Percentiles rank a stretch among this genome's conserved stretches.
Evolutionary conservation across 2,888 invertebrate genomes (phyloP).

Genomic region (Amphiduros pacificus): DNA sequence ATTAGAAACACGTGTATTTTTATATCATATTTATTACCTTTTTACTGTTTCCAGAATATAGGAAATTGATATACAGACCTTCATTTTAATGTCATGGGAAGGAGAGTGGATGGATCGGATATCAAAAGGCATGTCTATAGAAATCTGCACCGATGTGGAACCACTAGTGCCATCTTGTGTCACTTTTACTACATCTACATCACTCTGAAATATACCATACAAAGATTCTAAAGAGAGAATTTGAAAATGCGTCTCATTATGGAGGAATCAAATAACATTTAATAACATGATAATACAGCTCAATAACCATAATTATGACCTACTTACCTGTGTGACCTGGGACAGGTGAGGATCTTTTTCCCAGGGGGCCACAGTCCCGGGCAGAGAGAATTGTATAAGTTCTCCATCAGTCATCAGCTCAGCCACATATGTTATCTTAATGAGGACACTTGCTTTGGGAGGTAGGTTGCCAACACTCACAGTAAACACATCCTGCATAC

Average conservation of each 20-base stretch:
- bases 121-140: slow-evolving; percentile 59
- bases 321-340: slow-evolving; percentile 43
- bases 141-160: slow-evolving; percentile 46
- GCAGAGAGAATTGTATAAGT: slow-evolving; percentile 52
- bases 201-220: too few relatives aligned
- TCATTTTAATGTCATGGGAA: slow-evolving; percentile 51
- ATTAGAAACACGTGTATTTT: too few relatives aligned
- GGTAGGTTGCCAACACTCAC: slow-evolving; percentile 61
- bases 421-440: slow-evolving; percentile 60
- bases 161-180: slow-evolving; percentile 16
- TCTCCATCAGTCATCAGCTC: slow-evolving; percentile 58
- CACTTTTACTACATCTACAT: slow-evolving; percentile 34
- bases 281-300: neutral
- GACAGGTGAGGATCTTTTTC: slow-evolving; percentile 44
- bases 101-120: slow-evolving; percentile 51
- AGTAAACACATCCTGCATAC: slow-evolving; percentile 59
- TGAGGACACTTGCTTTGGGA: slow-evolving; percentile 51
- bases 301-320: neutral
- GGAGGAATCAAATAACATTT: too few relatives aligned
- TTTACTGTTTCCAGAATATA: too few relatives aligned
- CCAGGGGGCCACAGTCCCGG: slow-evolving; percentile 58
- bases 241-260: neutral
- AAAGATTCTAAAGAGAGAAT: too few relatives aligned
- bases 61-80: too few relatives aligned
- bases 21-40: too few relatives aligned